Evolutionary conservation across 2,113 vertebrate species (phyloP).

Genomic region (Baryphthengus martii): DNA sequence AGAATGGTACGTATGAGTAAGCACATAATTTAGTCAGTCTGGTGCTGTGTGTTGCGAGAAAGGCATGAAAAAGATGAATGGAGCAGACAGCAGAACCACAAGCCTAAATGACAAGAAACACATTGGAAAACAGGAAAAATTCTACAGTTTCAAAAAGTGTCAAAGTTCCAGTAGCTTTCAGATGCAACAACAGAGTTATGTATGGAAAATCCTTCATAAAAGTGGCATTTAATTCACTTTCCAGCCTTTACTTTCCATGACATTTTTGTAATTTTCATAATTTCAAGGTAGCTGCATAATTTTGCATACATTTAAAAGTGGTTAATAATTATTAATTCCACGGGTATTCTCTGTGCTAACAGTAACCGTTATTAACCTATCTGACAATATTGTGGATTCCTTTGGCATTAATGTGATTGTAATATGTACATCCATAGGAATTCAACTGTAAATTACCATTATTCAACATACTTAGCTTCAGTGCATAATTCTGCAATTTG

Average conservation of each 20-base stretch:
- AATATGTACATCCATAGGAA: conserved; percentile 51
- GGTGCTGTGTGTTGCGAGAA: neutral
- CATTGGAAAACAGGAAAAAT: neutral
- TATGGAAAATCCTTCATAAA: neutral
- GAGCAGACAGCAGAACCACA: neutral
- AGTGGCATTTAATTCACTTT: neutral
- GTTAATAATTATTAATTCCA: conserved; percentile 47
- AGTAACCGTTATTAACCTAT: conserved; percentile 45
- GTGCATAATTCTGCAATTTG: conserved; percentile 54
- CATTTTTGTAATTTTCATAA: neutral
- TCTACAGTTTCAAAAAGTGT: neutral
- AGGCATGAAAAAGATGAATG: neutral
- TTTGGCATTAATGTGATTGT: conserved; percentile 44
- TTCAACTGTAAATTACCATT: conserved; percentile 52
- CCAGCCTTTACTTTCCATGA: neutral
- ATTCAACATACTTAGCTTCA: conserved; percentile 17
- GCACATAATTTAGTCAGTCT: neutral
- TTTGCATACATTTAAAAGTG: conserved; percentile 27
- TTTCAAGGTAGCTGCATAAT: conserved; percentile 41
- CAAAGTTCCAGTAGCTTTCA: neutral
- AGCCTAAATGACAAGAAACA: neutral
- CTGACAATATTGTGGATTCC: conserved; percentile 47
- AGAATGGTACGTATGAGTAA: neutral
- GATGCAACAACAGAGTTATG: neutral
- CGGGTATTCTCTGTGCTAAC: neutral